These are phyloP conservation scores for Drosophila takahashii DNA, from an alignment of 1,140 invertebrate species.

Conservation along the genomic window DNA sequence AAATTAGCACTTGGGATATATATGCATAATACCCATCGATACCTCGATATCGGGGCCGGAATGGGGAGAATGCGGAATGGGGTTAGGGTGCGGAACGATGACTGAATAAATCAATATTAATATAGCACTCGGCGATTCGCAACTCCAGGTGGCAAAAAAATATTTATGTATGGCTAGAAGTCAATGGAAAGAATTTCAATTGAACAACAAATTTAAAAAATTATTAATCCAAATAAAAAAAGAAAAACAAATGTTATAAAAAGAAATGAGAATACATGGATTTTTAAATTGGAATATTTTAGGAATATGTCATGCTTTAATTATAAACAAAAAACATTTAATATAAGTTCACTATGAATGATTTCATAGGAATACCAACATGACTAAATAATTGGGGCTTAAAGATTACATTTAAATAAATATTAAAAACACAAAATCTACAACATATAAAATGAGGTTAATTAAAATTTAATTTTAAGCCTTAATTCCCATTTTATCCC, in stretches of 20 bases:
- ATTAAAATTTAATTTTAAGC: background rate
- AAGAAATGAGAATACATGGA: background rate
- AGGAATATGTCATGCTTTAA: too few relatives aligned
- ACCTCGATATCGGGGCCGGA: background rate
- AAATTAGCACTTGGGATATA: slow-evolving; percentile 71
- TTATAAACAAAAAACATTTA: too few relatives aligned
- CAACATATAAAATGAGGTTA: background rate
- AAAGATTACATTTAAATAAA: too few relatives aligned
- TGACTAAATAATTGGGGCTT: too few relatives aligned
- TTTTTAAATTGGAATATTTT: background rate
- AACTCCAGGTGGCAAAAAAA: slow-evolving; percentile 37
- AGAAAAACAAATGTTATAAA: background rate
- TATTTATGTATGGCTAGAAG: background rate
- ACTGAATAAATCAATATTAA: slow-evolving; percentile 51
- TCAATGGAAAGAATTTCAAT: slow-evolving; percentile 8
- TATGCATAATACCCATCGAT: slow-evolving; percentile 38
- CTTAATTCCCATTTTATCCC: background rate
- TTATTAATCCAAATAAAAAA: background rate
- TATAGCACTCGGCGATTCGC: slow-evolving; percentile 31
- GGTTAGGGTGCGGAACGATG: slow-evolving; percentile 70
- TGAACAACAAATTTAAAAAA: background rate
- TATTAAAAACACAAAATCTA: too few relatives aligned
- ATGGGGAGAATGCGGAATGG: slow-evolving; percentile 52
- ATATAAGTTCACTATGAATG: too few relatives aligned
- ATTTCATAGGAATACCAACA: too few relatives aligned